These are phyloP conservation scores for Pristionchus arcanus DNA, from an alignment of 2,888 invertebrate species.

Conservation along the genomic window DNA sequence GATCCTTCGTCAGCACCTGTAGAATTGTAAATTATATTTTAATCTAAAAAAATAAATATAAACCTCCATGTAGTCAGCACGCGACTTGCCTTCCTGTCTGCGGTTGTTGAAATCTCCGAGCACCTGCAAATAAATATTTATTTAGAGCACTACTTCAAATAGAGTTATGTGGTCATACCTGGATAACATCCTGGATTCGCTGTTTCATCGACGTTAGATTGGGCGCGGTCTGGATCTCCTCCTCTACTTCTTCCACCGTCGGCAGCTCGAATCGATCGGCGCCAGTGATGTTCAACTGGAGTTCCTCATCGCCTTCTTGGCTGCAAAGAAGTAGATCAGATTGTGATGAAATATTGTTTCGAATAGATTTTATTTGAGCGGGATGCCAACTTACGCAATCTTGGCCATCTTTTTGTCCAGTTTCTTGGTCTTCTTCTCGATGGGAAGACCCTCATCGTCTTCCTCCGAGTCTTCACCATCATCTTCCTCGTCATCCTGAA, in stretches of 20 bases:
- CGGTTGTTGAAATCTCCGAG: conserved; percentile 75
- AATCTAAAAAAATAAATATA: background rate
- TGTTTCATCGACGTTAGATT: conserved; percentile 73
- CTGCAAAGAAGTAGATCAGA: conserved; percentile 55
- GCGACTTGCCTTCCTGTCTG: conserved; percentile 67
- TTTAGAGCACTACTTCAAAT: background rate
- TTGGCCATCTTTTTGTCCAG: conserved; percentile 63
- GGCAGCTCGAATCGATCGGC: conserved; percentile 70
- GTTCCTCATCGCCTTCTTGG: conserved; percentile 72
- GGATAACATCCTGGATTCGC: conserved; percentile 75
- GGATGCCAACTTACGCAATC: conserved; percentile 55
- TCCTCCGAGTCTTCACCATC: conserved; percentile 53
- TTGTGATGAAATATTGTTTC: conserved; percentile 3
- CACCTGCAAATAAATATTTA: conserved; percentile 55
- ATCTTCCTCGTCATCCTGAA: conserved; percentile 46
- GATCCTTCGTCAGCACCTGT: conserved; percentile 87
- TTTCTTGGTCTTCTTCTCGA: conserved; percentile 67
- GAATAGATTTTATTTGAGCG: background rate
- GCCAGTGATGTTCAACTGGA: conserved; percentile 72
- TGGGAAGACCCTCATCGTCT: conserved; percentile 63
- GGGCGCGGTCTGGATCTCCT: conserved; percentile 69
- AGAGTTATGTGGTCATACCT: conserved; percentile 58
- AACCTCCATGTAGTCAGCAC: conserved; percentile 68
- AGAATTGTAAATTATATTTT: background rate
- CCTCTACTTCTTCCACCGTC: conserved; percentile 72